Evolutionary conservation across 2,797 vertebrate species (phyloP).

Genomic region (Alectoris magna): DNA sequence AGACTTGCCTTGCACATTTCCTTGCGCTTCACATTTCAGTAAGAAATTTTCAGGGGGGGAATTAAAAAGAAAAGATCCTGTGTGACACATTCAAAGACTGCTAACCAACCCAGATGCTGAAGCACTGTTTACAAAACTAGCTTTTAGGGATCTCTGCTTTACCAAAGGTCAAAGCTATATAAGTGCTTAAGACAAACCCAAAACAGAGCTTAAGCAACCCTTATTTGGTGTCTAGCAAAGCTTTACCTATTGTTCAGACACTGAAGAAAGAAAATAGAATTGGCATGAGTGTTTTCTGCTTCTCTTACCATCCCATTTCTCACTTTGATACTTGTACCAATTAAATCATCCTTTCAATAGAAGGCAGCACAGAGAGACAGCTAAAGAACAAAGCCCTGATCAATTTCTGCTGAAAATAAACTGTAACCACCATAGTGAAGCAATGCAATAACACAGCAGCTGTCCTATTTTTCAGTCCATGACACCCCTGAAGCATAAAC

Average conservation of each 20-base stretch:
- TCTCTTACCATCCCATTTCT: not conserved
- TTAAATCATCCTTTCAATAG: not conserved
- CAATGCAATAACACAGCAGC: conserved; percentile 7
- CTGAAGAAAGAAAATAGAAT: not conserved
- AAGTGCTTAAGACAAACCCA: not conserved
- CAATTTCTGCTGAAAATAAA: conserved; percentile 33
- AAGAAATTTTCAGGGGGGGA: not conserved
- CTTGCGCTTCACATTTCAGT: not conserved
- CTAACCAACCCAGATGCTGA: not conserved
- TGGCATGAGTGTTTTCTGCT: not conserved
- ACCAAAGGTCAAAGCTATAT: not conserved
- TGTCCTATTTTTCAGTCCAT: conserved; percentile 21
- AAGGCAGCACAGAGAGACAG: not conserved
- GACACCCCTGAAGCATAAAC: conserved; percentile 2
- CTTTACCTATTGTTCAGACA: not conserved
- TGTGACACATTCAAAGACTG: not conserved
- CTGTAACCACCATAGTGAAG: not conserved
- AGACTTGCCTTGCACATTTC: not conserved
- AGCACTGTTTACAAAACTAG: not conserved
- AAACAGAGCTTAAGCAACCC: not conserved
- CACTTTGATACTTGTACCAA: not conserved
- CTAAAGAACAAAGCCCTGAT: not conserved
- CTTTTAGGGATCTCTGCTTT: not conserved
- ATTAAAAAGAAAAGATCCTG: not conserved
- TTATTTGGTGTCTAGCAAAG: not conserved